Percentiles rank a stretch among this genome's conserved stretches.
phyloP scores from a whole-genome alignment of 1,140 invertebrate genomes.

The Gonatopus flavifemur region DNA sequence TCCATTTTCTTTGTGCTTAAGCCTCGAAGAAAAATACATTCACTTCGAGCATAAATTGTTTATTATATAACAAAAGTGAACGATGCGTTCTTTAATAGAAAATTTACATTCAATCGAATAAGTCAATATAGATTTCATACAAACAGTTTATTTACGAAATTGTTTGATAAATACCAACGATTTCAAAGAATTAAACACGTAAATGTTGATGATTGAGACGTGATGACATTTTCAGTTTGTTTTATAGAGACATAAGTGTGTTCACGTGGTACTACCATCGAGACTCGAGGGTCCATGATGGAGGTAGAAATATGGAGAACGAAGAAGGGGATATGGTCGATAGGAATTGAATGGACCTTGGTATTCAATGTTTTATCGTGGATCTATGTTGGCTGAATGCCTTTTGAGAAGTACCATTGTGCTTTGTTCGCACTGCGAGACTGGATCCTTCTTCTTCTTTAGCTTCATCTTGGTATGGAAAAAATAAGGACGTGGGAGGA shows the following conservation, averaged over 20 bases:
- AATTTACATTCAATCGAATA: no score
- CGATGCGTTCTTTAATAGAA: no score
- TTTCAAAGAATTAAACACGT: no score
- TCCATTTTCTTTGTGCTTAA: no score
- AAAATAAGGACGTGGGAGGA: conserved; percentile 32
- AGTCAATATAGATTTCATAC: no score
- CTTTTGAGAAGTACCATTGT: conserved; percentile 38
- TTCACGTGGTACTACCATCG: no score
- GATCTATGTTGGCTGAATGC: conserved; percentile 51
- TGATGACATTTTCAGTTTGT: conserved; percentile 48
- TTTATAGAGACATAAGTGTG: conserved; percentile 36
- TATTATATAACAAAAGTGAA: no score
- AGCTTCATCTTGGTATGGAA: conserved; percentile 13
- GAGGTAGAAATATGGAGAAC: conserved; percentile 7
- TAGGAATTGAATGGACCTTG: conserved; percentile 30
- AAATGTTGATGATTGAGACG: conserved; percentile 35
- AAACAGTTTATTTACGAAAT: no score
- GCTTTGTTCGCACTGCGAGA: conserved; percentile 23
- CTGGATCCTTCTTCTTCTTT: conserved; percentile 22
- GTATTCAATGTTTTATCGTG: conserved; percentile 55
- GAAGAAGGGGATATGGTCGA: not conserved
- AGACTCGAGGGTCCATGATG: no score
- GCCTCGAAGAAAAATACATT: no score
- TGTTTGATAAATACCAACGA: no score
- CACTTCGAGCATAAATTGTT: no score